Evolutionary conservation across 2,797 vertebrate species (phyloP).

Genomic region (Perodicticus potto): DNA sequence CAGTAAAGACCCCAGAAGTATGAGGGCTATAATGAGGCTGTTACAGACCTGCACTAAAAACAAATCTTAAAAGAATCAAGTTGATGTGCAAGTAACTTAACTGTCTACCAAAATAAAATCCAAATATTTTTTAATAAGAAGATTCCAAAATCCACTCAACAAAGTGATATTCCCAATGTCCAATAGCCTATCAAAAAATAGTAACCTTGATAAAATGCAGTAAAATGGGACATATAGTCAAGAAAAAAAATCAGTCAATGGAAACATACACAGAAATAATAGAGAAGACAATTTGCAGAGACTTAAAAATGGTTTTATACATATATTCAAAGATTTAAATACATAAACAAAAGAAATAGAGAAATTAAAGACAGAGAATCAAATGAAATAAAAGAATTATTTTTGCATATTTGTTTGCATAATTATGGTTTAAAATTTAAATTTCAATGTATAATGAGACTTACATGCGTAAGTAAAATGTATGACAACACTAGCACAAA

Average conservation of each 20-base stretch:
- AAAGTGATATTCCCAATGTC: background rate
- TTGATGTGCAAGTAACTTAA: background rate
- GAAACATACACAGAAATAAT: slow-evolving; percentile 32
- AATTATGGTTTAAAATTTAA: slow-evolving; percentile 49
- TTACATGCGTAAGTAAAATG: background rate
- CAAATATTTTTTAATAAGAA: slow-evolving; percentile 31
- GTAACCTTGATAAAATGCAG: background rate
- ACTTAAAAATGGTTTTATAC: background rate
- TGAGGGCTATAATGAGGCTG: background rate
- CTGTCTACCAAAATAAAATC: slow-evolving; percentile 31
- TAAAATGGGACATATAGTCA: background rate
- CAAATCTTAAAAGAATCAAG: slow-evolving; percentile 11
- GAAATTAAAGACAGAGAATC: background rate
- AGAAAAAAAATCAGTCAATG: background rate
- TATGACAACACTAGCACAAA: background rate
- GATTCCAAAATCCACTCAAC: background rate
- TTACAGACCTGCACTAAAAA: background rate
- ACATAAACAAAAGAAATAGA: background rate
- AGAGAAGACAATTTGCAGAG: background rate
- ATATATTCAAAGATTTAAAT: slow-evolving; percentile 26
- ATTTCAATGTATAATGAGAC: background rate
- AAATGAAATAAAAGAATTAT: background rate
- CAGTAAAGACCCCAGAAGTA: slow-evolving; percentile 29
- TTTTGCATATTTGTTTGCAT: slow-evolving; percentile 2
- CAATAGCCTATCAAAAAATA: slow-evolving; percentile 47